Conservation (phyloP, 1,140 invertebrate species). For the Scaptodrosophila lebanonensis region DNA sequence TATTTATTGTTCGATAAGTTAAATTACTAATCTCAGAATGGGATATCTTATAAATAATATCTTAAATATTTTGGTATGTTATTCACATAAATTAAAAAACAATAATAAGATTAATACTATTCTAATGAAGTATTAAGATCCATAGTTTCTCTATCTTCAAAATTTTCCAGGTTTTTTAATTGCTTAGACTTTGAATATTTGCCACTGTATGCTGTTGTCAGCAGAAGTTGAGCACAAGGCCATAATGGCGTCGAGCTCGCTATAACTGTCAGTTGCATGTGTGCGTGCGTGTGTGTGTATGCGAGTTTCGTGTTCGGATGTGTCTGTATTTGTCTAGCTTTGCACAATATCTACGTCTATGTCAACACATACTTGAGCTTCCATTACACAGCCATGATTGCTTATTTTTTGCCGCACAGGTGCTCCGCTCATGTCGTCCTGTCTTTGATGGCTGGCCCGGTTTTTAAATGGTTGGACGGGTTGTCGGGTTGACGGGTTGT, state of each 20-base stretch:
- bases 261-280: slow-evolving; percentile 54
- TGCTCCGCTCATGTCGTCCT: slow-evolving; percentile 6
- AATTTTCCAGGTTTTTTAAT: too few species aligned
- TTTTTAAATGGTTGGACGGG: too few species aligned
- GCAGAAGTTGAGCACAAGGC: slow-evolving; percentile 72
- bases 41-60: too few species aligned
- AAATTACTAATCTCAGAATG: too few species aligned
- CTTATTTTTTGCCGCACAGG: slow-evolving; percentile 22
- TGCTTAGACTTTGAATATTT: too few species aligned
- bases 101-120: too few species aligned
- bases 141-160: too few species aligned
- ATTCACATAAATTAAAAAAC: too few species aligned
- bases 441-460: neutral
- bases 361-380: slow-evolving; percentile 70
- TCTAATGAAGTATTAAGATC: too few species aligned
- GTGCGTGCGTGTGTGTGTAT: slow-evolving; percentile 10
- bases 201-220: slow-evolving; percentile 53
- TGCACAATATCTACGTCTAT: slow-evolving; percentile 32
- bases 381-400: slow-evolving; percentile 70
- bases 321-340: slow-evolving; percentile 13
- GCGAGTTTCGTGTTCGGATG: neutral
- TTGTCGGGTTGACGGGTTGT: too few species aligned
- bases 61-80: too few species aligned
- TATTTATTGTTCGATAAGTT: too few species aligned
- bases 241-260: slow-evolving; percentile 55